Percentiles rank a stretch among this genome's conserved stretches.
phyloP scores from a whole-genome alignment of 2,888 invertebrate genomes.

The Ganaspis brasiliensis region DNA sequence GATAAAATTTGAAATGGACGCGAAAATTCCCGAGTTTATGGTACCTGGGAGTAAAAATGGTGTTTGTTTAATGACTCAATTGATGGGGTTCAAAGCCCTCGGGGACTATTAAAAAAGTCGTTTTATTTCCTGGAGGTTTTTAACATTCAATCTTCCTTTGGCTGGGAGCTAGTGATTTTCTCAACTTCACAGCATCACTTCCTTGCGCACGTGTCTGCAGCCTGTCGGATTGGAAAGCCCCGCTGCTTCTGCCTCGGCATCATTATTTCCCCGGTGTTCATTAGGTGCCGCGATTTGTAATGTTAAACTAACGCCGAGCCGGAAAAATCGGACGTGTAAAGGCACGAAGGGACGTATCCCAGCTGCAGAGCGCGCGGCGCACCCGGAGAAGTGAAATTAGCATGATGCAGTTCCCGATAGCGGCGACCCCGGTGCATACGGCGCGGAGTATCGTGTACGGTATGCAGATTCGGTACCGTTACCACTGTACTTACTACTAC shows the following conservation, averaged over 20 bases:
- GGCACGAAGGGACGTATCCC: slow-evolving; percentile 35
- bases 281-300: slow-evolving; percentile 55
- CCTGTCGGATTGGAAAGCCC: slow-evolving; percentile 16
- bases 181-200: not conserved
- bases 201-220: not conserved
- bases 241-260: slow-evolving; percentile 28
- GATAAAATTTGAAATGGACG: not conserved
- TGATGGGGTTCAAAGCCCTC: slow-evolving; percentile 7
- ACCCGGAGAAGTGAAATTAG: slow-evolving; percentile 66
- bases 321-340: slow-evolving; percentile 35
- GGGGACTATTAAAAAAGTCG: not conserved
- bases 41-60: slow-evolving; percentile 1
- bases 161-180: not conserved
- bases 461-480: slow-evolving; percentile 77
- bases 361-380: slow-evolving; percentile 50
- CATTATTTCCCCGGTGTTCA: slow-evolving; percentile 45
- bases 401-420: slow-evolving; percentile 71
- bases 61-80: slow-evolving; percentile 14
- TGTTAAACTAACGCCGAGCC: slow-evolving; percentile 44
- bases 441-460: slow-evolving; percentile 65
- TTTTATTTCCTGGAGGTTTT: not conserved
- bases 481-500: slow-evolving; percentile 57
- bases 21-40: not conserved
- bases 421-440: slow-evolving; percentile 62
- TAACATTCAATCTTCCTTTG: slow-evolving; percentile 4